Evolutionary conservation across 1,140 invertebrate genomes (phyloP), one percentile per base, ranked within the genome.

Genomic region (Parapsyche elsis): DNA sequence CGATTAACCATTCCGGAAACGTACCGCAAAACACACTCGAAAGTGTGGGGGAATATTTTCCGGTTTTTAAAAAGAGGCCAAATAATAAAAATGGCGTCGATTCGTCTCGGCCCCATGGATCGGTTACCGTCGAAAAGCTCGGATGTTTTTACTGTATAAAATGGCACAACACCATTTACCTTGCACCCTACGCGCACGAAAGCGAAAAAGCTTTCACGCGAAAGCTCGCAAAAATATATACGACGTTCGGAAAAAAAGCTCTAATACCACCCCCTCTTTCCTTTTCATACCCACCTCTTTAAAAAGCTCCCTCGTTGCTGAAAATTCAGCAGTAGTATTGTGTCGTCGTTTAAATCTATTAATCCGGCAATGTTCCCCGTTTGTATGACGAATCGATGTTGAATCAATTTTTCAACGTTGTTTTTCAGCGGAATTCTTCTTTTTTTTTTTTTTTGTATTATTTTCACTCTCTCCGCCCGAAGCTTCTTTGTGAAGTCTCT

Each of bases 91-190:
- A 7, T 38, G 30, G 30, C 19, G 19, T 57, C 61, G 61, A 67
- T 67, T 12, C 61, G 61, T 67, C 61, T 67, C 2, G 61, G 10
- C 49, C 12, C 61, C 9, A 7, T 4, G 61, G 61, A 67, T 67
- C 19, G 19, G 19, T 67, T 67, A 67, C 61, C 61, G 19, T 12
- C 49, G 16, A 53, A 26, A 67, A 67, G 61, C 61, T 26, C 16
- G 61, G n/a, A 67, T 67, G 61, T 67, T 67, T 67, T 67, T 67
- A 67, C 61, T 67, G 61, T 67, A 67, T 67, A 67, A 67, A 67
- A 67, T 67, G 61, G 61, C 61, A 67, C 61, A 67, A 67, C 61
- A 67, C 61, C 61, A 67, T 67, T 67, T 67, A 26, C 61, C 19
- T 21, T 26, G 61, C 61, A 26, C 19, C 61, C 30, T 38, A 38